Percentiles rank a stretch among this genome's conserved stretches.
Conservation (phyloP, 2,888 invertebrate species). For the Aproaerema taeniolella region DNA sequence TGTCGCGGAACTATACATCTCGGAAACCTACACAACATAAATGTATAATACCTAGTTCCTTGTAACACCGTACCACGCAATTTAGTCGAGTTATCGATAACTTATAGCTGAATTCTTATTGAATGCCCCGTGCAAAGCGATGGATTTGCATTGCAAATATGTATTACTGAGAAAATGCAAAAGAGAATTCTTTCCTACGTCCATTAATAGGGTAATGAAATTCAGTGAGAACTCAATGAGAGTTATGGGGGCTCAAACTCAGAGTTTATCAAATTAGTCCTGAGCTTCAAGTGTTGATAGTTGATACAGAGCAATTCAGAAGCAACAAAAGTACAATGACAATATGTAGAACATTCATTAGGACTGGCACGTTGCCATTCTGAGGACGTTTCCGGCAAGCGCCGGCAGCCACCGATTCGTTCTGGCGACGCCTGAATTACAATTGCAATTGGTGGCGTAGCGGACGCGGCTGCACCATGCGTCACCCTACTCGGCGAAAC, state of each 20-base stretch:
- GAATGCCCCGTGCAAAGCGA: constrained; percentile 33
- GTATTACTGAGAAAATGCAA: constrained; percentile 35
- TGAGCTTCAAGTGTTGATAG: constrained; percentile 2
- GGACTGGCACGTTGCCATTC: constrained; percentile 61
- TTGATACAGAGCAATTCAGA: constrained; percentile 20
- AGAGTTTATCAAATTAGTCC: too few species aligned
- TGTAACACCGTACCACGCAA: constrained; percentile 33
- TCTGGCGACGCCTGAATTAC: constrained; percentile 58
- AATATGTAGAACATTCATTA: constrained; percentile 45
- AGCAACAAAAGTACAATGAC: constrained; percentile 42
- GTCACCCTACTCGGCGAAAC: constrained; percentile 42
- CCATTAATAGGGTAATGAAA: constrained; percentile 24
- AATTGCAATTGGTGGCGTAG: constrained; percentile 48
- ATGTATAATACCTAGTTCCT: constrained; percentile 32
- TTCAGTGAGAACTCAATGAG: not conserved
- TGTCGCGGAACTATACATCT: constrained; percentile 45
- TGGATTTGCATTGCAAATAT: constrained; percentile 42
- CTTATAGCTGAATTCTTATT: constrained; percentile 46
- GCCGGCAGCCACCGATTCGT: constrained; percentile 51
- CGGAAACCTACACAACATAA: constrained; percentile 41
- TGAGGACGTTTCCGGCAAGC: constrained; percentile 59
- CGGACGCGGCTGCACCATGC: constrained; percentile 50
- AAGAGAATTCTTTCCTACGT: constrained; percentile 39
- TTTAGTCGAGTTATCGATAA: constrained; percentile 36
- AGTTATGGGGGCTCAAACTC: not conserved